Evolutionary conservation across 2,797 vertebrate genomes (phyloP).

Genomic region (Eurystomus glaucurus): DNA sequence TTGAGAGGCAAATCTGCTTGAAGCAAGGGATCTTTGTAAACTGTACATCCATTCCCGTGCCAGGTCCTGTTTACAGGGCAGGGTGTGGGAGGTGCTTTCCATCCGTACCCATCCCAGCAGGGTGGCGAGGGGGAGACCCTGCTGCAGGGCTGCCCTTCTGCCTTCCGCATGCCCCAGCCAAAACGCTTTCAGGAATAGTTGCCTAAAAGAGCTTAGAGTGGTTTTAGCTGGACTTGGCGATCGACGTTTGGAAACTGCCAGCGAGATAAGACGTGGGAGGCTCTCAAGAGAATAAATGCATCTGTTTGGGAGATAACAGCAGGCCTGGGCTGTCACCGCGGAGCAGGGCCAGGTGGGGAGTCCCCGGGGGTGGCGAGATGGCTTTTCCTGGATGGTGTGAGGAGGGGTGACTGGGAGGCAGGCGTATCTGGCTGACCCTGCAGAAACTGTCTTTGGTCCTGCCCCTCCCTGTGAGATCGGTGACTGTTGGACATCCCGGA

Average conservation of each 20-base stretch:
- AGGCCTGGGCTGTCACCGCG: background rate
- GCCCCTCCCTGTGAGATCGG: background rate
- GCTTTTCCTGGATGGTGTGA: background rate
- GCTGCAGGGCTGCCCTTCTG: fast-evolving
- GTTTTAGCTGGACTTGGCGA: conserved; percentile 26
- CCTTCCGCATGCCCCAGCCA: background rate
- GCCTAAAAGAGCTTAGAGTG: conserved; percentile 17
- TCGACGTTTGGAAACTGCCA: background rate
- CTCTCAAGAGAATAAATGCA: conserved; percentile 38
- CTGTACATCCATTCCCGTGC: conserved; percentile 11
- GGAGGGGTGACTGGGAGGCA: background rate
- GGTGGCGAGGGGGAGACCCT: background rate
- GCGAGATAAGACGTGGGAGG: conserved; percentile 48
- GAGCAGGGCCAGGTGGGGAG: conserved; percentile 43
- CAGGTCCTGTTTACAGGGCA: conserved; percentile 45
- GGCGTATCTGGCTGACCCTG: background rate
- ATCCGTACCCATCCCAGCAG: background rate
- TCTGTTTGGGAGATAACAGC: conserved; percentile 58
- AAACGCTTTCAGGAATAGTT: background rate
- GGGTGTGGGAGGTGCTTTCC: conserved; percentile 12
- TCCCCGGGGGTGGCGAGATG: background rate
- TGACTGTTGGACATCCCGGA: fast-evolving
- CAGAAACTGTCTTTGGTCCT: background rate
- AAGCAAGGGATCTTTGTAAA: conserved; percentile 71
- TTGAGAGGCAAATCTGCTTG: conserved; percentile 74